Evolutionary conservation across 2,888 invertebrate species (phyloP).

Genomic region (Sphaerophoria rueppellii): DNA sequence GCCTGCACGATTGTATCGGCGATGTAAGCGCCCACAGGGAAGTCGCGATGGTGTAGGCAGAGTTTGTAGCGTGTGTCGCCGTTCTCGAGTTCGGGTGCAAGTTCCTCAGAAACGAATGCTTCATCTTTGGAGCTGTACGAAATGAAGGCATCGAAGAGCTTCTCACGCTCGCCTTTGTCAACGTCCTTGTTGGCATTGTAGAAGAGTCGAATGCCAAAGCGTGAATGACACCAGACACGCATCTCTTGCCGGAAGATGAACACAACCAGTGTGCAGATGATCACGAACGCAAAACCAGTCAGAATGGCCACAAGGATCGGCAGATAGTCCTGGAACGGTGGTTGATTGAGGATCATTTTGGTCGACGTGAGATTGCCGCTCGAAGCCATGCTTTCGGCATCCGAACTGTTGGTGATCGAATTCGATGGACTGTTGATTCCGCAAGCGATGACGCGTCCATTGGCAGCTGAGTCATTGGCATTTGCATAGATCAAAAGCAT

Average conservation of each 20-base stretch:
- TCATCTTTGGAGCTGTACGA: slow-evolving; percentile 97
- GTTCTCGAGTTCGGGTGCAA: slow-evolving; percentile 93
- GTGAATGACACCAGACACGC: slow-evolving; percentile 93
- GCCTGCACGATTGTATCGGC: slow-evolving; percentile 96
- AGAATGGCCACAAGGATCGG: slow-evolving; percentile 90
- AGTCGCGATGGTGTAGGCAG: slow-evolving; percentile 95
- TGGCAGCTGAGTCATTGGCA: slow-evolving; percentile 74
- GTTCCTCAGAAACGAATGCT: slow-evolving; percentile 92
- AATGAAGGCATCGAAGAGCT: slow-evolving; percentile 97
- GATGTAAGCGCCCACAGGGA: slow-evolving; percentile 93
- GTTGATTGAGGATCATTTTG: slow-evolving; percentile 81
- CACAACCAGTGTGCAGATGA: slow-evolving; percentile 88
- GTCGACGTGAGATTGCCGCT: slow-evolving; percentile 87
- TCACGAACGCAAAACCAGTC: slow-evolving; percentile 89
- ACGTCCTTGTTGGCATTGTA: slow-evolving; percentile 88
- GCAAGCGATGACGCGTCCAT: slow-evolving; percentile 75
- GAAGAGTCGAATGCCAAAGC: slow-evolving; percentile 91
- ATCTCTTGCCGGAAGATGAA: slow-evolving; percentile 92
- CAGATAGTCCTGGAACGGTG: slow-evolving; percentile 89
- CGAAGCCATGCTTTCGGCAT: slow-evolving; percentile 75
- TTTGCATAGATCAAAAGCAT: slow-evolving; percentile 77
- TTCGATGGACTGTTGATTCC: slow-evolving; percentile 66
- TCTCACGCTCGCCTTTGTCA: slow-evolving; percentile 91
- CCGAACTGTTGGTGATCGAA: slow-evolving; percentile 52
- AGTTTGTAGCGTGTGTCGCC: slow-evolving; percentile 91